phyloP scores from a whole-genome alignment of 2,113 vertebrate genomes.

The Galeopterus variegatus region DNA sequence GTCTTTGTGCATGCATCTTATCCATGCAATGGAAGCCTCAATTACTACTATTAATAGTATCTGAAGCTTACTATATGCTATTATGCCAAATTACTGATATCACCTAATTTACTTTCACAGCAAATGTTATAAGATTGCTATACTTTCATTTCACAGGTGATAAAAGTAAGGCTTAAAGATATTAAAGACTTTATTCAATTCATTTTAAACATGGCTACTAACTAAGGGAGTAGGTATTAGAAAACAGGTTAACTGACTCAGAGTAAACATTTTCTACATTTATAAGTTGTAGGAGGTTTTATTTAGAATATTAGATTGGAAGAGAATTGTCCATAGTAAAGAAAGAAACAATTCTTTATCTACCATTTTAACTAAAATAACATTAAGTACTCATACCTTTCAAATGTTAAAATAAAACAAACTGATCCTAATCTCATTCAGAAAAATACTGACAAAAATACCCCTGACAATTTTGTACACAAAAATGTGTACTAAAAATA shows the following conservation, averaged over 20 bases:
- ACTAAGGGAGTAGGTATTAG: background rate
- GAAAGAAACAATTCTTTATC: background rate
- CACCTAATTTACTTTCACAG: background rate
- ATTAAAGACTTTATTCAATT: too few relatives aligned
- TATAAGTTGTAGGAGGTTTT: background rate
- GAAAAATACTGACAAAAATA: background rate
- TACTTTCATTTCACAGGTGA: background rate
- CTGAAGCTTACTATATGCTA: background rate
- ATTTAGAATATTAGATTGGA: background rate
- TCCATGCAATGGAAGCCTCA: background rate
- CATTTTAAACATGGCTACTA: background rate
- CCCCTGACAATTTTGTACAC: background rate
- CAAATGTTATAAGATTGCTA: slow-evolving; percentile 3
- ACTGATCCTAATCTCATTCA: background rate
- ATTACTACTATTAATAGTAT: background rate
- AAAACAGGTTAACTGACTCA: background rate
- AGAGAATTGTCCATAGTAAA: background rate
- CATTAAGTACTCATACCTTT: background rate
- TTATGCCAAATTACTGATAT: background rate
- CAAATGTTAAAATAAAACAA: background rate
- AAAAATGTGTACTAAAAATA: background rate
- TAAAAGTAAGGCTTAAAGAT: background rate
- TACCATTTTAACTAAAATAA: slow-evolving; percentile 21
- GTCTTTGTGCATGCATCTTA: background rate
- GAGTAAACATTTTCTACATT: background rate